These are phyloP conservation scores for Schizothorax lantsangensis DNA, from an alignment of 2,797 vertebrate genomes.

Conservation along the genomic window DNA sequence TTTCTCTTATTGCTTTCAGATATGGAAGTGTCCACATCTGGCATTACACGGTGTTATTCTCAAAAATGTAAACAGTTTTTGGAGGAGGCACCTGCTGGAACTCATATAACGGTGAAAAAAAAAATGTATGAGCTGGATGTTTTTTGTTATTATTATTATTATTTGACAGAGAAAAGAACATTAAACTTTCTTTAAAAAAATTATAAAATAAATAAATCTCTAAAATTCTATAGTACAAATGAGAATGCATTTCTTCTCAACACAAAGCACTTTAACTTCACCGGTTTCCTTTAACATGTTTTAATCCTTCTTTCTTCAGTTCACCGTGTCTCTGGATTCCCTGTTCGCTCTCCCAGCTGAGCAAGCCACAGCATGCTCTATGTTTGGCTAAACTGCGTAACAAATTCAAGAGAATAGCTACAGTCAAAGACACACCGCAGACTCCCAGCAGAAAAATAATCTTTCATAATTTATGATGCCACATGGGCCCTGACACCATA, in stretches of 20 bases:
- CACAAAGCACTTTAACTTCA: neutral
- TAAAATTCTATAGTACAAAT: neutral
- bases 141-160: slow-evolving; percentile 5
- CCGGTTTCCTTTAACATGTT: neutral
- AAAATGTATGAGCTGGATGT: neutral
- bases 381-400: slow-evolving; percentile 84
- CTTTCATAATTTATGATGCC: slow-evolving; percentile 75
- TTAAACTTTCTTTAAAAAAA: neutral
- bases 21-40: slow-evolving; percentile 38
- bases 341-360: slow-evolving; percentile 29
- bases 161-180: neutral
- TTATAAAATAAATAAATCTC: neutral
- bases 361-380: slow-evolving; percentile 61
- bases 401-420: slow-evolving; percentile 77
- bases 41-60: slow-evolving; percentile 23
- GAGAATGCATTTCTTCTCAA: neutral
- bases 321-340: slow-evolving; percentile 13
- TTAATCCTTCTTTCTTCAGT: slow-evolving; percentile 33
- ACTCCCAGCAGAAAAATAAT: slow-evolving; percentile 77
- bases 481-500: slow-evolving; percentile 69
- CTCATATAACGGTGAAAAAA: slow-evolving; percentile 18
- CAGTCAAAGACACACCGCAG: slow-evolving; percentile 69
- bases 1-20: slow-evolving; percentile 33
- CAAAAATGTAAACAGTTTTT: slow-evolving; percentile 43
- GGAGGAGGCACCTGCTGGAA: slow-evolving; percentile 42